Base-by-base conservation (phyloP, 2,888 invertebrate species). In the Andrena bicolor region DNA sequence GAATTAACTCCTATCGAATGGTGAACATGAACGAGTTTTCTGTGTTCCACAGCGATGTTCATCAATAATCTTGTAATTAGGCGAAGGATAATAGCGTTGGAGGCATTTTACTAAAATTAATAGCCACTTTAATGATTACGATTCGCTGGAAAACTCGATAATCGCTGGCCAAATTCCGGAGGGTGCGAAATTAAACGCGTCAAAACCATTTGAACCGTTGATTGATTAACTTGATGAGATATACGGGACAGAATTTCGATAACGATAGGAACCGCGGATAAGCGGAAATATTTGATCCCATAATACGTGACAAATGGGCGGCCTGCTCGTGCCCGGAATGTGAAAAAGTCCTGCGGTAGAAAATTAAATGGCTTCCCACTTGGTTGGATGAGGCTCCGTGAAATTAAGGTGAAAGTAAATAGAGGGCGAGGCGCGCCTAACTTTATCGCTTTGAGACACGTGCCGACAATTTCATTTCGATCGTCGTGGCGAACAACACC, bases 151-250 rank as follows among this genome's bases (percentile, higher is more conserved):
- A 68, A 48, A 49, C 20, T 56, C 48, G 32, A 63, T 78, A 63
- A 76, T 61, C 53, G 53, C 16, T 6, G 30, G 2, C n/a, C 30
- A 8, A 41, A 26, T 35, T 3, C 35, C 2, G 30, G 1, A 23
- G 35, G 60, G 60, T 5, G 7, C 2, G 41, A 65, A 78, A 78
- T 69, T 76, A 79, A 79, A 76, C 53, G 69, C 77, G 79, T 76
- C 77, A 79, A 49, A 79, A 63, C 68, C 79, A 76, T 69, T 79
- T 64, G 77, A 64, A 69, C 77, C 77, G 60, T 76, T 79, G 79
- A 79, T 79, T 79, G 77, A 79, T 79, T 79, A 79, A 76, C 77
- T 76, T 26, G 69, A 64, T 69, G 63, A 79, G 56, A 69, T 76
- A 76, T 76, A 16, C 68, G 23, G 63, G 65, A 63, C 77, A 63